A percentile compares a stretch with the other conserved stretches of the same genome.
These are phyloP conservation scores for Malurus leucopterus DNA, from an alignment of 2,797 vertebrate species.

Conservation along the genomic window DNA sequence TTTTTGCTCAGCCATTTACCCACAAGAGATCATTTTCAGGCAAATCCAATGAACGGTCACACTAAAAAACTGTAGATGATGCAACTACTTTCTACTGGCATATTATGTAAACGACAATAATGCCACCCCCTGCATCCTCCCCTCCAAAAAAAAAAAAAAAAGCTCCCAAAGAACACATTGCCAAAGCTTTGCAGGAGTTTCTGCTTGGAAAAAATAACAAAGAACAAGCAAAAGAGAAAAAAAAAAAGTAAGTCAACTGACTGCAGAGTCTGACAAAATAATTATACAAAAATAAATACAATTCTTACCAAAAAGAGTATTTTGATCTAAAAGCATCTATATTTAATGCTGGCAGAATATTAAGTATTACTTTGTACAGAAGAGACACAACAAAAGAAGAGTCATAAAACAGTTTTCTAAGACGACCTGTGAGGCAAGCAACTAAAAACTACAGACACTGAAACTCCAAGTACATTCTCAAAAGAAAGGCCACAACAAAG, in stretches of 20 bases:
- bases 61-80: background rate
- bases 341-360: background rate
- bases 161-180: background rate
- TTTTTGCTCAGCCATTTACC: background rate
- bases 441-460: background rate
- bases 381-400: background rate
- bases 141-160: background rate
- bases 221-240: fast-evolving
- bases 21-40: background rate
- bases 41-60: background rate
- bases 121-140: background rate
- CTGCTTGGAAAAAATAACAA: background rate
- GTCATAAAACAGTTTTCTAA: background rate
- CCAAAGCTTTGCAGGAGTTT: background rate
- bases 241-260: fast-evolving
- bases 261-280: background rate
- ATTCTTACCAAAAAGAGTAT: background rate
- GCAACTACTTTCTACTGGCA: background rate
- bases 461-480: background rate
- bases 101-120: background rate
- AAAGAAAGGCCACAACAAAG: background rate
- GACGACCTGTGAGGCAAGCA: background rate
- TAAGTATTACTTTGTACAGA: background rate
- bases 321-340: background rate
- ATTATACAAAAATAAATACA: background rate